A percentile compares a stretch with the other conserved stretches of the same genome.
Evolutionary conservation across 35 echinoderm and acorn worm genomes (phyloP).

Genomic region (Heliocidaris tuberculata): DNA sequence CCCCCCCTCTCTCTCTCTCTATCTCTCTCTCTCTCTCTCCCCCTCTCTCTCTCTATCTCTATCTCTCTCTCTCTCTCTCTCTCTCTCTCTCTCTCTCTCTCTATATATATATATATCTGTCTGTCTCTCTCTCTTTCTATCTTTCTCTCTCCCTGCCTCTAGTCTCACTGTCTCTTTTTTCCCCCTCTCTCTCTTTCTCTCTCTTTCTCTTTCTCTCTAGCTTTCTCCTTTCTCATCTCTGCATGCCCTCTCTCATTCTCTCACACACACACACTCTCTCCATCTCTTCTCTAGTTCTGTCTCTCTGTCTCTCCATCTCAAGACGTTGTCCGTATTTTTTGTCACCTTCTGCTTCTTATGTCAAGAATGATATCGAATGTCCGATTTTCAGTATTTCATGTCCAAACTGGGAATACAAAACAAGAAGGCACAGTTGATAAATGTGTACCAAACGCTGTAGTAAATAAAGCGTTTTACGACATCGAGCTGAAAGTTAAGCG

Average conservation of each 20-base stretch:
- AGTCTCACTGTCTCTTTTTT: neutral
- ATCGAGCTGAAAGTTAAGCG: neutral
- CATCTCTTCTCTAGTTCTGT: neutral
- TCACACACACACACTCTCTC: too few species aligned
- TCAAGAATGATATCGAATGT: constrained; percentile 16
- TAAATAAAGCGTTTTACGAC: constrained; percentile 29
- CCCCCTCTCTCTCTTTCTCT: neutral
- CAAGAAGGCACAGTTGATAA: neutral
- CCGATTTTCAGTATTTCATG: neutral
- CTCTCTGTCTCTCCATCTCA: constrained; percentile 8
- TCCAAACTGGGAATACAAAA: constrained; percentile 31
- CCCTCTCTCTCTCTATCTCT: neutral
- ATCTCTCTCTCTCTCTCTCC: neutral
- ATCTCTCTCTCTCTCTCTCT: neutral
- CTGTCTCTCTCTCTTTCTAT: neutral
- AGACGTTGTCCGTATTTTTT: neutral
- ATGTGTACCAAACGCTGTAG: neutral
- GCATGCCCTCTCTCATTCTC: neutral
- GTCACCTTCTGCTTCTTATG: neutral
- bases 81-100: neutral
- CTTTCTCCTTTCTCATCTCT: neutral
- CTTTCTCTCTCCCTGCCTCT: neutral
- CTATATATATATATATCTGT: too few species aligned
- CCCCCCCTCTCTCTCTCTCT: neutral
- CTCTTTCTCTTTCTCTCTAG: neutral